Conservation (phyloP, 2,888 invertebrate species). For the Laspeyria flexula region DNA sequence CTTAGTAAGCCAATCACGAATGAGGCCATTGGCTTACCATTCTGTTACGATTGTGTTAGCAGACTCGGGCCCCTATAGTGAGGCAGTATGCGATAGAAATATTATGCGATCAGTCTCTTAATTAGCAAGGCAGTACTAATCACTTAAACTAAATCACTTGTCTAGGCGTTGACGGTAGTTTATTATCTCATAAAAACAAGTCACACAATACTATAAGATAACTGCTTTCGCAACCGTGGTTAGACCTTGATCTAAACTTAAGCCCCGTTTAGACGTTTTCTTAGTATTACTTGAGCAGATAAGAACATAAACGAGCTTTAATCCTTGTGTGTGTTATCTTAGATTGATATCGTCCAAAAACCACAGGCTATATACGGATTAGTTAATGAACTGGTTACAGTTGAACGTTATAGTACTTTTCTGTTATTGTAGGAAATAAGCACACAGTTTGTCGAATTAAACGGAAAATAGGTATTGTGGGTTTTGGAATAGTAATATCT, state of each 20-base stretch:
- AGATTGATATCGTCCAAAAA: conserved; percentile 32
- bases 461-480: too few relatives aligned
- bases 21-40: too few relatives aligned
- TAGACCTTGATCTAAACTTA: conserved; percentile 41
- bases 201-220: conserved; percentile 25
- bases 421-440: too few relatives aligned
- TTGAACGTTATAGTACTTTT: neutral
- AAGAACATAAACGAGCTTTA: conserved; percentile 19
- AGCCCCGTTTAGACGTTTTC: conserved; percentile 19
- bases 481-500: too few relatives aligned
- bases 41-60: too few relatives aligned
- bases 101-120: too few relatives aligned
- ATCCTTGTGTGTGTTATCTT: conserved; percentile 13
- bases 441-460: too few relatives aligned
- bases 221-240: conserved; percentile 33
- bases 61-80: too few relatives aligned
- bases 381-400: conserved; percentile 24
- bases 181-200: conserved; percentile 20
- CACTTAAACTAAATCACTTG: neutral
- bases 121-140: too few relatives aligned
- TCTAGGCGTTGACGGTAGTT: conserved; percentile 2
- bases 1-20: too few relatives aligned
- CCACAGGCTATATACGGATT: conserved; percentile 13
- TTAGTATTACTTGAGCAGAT: conserved; percentile 12
- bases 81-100: too few relatives aligned